Evolutionary conservation across 2,888 invertebrate species (phyloP).

Genomic region (Drosophila basisetae): DNA sequence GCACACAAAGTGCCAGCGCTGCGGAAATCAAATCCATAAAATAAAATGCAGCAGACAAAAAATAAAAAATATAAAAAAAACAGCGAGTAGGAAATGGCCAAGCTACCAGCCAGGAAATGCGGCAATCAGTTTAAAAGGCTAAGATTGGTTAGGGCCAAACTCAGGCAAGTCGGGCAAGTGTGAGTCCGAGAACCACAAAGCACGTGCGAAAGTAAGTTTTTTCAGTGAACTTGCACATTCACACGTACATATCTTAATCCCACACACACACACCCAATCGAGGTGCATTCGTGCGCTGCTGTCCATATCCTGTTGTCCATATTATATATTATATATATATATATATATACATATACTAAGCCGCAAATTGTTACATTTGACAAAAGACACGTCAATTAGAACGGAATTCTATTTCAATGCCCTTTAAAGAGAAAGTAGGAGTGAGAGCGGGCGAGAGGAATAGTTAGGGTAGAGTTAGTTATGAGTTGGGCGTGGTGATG

Average conservation of each 20-base stretch:
- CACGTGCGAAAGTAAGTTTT: constrained; percentile 65
- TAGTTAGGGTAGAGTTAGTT: not conserved
- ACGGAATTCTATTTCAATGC: constrained; percentile 20
- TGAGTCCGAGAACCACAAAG: constrained; percentile 28
- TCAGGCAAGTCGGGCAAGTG: constrained; percentile 35
- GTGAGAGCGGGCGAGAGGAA: too few species aligned
- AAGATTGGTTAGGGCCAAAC: constrained; percentile 41
- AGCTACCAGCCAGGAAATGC: constrained; percentile 34
- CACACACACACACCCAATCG: constrained; percentile 28
- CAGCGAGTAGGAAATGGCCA: constrained; percentile 5
- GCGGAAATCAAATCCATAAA: constrained; percentile 58
- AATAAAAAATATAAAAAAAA: not conserved
- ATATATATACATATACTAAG: constrained; percentile 16
- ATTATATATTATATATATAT: not conserved
- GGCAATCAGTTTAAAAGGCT: constrained; percentile 22
- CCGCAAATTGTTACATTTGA: constrained; percentile 68
- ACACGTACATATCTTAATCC: constrained; percentile 31
- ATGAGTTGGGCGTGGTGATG: constrained; percentile 26
- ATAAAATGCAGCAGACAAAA: constrained; percentile 4
- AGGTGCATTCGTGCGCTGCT: constrained; percentile 58
- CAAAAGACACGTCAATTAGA: constrained; percentile 77
- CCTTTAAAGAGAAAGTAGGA: constrained; percentile 19
- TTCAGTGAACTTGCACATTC: constrained; percentile 26
- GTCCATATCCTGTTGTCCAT: constrained; percentile 57
- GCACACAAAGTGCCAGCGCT: constrained; percentile 10